phyloP scores from a whole-genome alignment of 2,113 vertebrate species.

The Onychostruthus taczanowskii region DNA sequence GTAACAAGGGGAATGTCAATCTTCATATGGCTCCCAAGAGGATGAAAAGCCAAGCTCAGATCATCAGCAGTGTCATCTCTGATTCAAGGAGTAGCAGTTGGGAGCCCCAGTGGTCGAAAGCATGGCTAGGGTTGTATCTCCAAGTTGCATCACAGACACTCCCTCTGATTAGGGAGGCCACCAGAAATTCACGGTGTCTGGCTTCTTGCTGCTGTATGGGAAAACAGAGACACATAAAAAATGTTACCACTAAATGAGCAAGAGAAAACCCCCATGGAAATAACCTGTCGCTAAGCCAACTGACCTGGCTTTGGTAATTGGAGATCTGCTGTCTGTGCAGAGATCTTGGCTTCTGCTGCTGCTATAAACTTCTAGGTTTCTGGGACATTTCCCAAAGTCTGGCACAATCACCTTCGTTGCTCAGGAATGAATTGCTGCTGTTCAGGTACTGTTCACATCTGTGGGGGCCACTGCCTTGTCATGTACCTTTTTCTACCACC shows the following conservation, averaged over 20 bases:
- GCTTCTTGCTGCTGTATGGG: not conserved
- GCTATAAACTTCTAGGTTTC: not conserved
- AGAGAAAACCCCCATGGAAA: not conserved
- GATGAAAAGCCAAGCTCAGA: not conserved
- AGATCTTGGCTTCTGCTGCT: not conserved
- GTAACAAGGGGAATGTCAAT: not conserved
- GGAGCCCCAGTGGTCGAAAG: not conserved
- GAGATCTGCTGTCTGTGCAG: not conserved
- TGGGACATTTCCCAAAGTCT: not conserved
- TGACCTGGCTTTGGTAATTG: conserved; percentile 3
- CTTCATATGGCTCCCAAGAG: not conserved
- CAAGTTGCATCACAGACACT: not conserved
- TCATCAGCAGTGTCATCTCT: not conserved
- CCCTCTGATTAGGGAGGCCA: not conserved
- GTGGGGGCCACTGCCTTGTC: not conserved
- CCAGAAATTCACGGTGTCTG: not conserved
- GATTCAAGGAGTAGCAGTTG: not conserved
- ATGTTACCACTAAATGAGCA: not conserved
- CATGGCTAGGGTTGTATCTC: not conserved
- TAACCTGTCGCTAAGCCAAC: not conserved
- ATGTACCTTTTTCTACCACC: not conserved
- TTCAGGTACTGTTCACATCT: not conserved
- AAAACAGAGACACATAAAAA: not conserved
- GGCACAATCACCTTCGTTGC: not conserved
- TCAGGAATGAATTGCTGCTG: not conserved